Percentiles rank a stretch among this genome's conserved stretches.
Evolutionary conservation across 2,888 invertebrate species (phyloP).

Genomic region (Herminia tarsipennalis): DNA sequence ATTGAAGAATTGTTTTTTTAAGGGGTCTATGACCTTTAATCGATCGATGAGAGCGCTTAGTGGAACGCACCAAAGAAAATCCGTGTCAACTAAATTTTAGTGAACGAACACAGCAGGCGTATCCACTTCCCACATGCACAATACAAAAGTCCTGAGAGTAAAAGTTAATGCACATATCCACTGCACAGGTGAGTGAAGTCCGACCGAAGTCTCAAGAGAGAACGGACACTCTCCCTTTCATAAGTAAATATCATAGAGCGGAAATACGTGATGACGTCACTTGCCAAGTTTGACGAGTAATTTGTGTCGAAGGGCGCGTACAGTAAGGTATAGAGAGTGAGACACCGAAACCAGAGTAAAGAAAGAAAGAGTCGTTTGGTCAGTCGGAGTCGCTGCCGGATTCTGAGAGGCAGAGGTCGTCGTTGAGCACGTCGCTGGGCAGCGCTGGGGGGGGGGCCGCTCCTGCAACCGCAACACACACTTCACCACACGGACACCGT

Average conservation of each 20-base stretch:
- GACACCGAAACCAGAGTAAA: constrained; percentile 47
- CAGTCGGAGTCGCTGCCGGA: constrained; percentile 92
- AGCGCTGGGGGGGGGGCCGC: constrained; percentile 63
- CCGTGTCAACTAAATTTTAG: too few relatives aligned
- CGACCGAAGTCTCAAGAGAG: background rate
- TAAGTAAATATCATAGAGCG: constrained; percentile 11
- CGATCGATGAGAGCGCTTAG: too few relatives aligned
- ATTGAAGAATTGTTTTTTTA: too few relatives aligned
- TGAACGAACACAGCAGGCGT: too few relatives aligned
- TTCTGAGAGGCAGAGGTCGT: constrained; percentile 94
- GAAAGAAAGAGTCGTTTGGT: constrained; percentile 58
- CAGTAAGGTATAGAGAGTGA: constrained; percentile 37
- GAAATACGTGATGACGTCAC: constrained; percentile 23
- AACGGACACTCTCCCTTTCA: constrained; percentile 8
- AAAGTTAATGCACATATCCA: background rate
- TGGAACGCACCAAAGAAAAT: too few relatives aligned
- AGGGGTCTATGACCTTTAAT: too few relatives aligned
- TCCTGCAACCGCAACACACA: constrained; percentile 44
- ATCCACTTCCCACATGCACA: too few relatives aligned
- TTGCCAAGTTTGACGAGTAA: constrained; percentile 45
- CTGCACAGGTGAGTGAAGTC: constrained; percentile 3
- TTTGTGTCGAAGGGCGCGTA: constrained; percentile 32
- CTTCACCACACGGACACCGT: background rate
- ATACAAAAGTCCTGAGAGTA: background rate
- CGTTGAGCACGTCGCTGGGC: constrained; percentile 90